Evolutionary conservation across 2,888 invertebrate genomes (phyloP).

Genomic region (Drosophila nr. medialis): DNA sequence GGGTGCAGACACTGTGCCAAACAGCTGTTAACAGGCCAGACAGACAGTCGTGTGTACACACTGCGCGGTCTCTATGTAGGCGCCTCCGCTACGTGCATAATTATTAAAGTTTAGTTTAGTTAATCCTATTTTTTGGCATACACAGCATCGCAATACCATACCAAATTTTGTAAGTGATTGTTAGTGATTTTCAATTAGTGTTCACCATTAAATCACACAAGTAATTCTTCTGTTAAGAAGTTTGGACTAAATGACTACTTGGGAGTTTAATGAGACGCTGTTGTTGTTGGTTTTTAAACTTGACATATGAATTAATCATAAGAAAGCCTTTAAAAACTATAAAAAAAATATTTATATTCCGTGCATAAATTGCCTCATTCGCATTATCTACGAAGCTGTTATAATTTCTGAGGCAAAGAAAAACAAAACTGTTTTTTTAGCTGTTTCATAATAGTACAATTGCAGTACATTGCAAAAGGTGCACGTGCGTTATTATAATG

Average conservation of each 20-base stretch:
- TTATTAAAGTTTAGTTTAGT: constrained; percentile 64
- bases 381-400: background rate
- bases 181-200: background rate
- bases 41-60: constrained; percentile 40
- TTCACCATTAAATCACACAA: background rate
- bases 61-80: constrained; percentile 53
- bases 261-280: constrained; percentile 5
- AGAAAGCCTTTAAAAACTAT: background rate
- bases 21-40: constrained; percentile 37
- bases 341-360: background rate
- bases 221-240: constrained; percentile 14
- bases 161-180: constrained; percentile 47
- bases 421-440: constrained; percentile 1
- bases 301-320: constrained; percentile 7
- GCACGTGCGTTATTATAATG: constrained; percentile 39
- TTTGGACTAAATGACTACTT: background rate
- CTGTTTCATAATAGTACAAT: constrained; percentile 62
- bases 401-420: constrained; percentile 4
- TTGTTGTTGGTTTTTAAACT: constrained; percentile 53
- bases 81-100: constrained; percentile 53
- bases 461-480: constrained; percentile 19
- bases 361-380: background rate
- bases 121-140: constrained; percentile 58
- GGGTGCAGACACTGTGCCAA: constrained; percentile 29
- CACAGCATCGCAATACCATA: constrained; percentile 35